Conservation (phyloP, 1,140 invertebrate species). For the Portunus trituberculatus region DNA sequence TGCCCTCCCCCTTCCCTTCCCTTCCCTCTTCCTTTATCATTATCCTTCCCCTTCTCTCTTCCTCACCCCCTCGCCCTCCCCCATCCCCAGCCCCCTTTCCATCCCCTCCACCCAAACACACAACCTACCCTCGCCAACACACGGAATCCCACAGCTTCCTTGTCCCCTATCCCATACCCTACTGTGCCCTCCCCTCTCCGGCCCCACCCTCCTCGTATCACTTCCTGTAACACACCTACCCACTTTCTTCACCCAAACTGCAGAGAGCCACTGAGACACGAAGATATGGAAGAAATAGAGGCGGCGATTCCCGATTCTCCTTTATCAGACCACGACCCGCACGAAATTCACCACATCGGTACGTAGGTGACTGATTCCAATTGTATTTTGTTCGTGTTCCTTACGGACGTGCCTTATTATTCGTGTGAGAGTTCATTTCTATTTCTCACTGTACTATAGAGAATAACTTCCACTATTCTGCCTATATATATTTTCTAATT, state of each 20-base stretch:
- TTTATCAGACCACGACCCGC: conserved; percentile 26
- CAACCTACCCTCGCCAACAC: not conserved
- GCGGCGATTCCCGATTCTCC: conserved; percentile 30
- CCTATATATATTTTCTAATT: not conserved
- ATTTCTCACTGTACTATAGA: no score
- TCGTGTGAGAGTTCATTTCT: no score
- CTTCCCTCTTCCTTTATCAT: no score
- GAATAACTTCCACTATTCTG: no score
- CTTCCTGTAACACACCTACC: not conserved
- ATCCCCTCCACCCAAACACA: no score
- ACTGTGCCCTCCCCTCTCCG: not conserved
- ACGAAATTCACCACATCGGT: conserved; percentile 51
- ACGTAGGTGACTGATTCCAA: not conserved
- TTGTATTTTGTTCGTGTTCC: no score
- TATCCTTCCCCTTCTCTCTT: no score
- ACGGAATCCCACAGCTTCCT: not conserved
- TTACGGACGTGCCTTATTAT: no score
- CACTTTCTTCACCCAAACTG: no score
- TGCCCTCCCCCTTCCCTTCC: no score
- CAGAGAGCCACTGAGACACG: not conserved
- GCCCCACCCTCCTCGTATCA: not conserved
- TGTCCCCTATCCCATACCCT: not conserved
- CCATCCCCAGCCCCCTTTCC: no score
- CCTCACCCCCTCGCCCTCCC: no score
- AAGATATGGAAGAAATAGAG: not conserved